phyloP scores from a whole-genome alignment of 2,113 vertebrate species.

The Toxotes chatareus region DNA sequence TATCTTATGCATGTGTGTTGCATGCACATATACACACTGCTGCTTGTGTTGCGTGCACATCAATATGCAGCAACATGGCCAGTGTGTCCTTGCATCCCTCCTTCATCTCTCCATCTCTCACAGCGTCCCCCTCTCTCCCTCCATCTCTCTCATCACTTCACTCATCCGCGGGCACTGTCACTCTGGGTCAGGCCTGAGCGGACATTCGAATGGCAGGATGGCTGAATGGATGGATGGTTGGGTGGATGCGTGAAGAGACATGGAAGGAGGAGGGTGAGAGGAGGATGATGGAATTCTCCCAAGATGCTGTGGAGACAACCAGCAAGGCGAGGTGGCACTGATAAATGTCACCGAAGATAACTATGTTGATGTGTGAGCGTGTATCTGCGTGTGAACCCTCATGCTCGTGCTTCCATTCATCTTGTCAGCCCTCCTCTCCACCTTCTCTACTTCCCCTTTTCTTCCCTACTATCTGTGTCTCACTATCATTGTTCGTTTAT shows the following conservation, averaged over 20 bases:
- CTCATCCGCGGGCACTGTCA: conserved; percentile 37
- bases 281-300: conserved; percentile 56
- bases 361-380: conserved; percentile 23
- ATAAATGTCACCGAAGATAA: conserved; percentile 65
- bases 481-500: conserved; percentile 1
- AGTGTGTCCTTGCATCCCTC: conserved; percentile 52
- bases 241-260: conserved; percentile 30
- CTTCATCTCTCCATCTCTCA: conserved; percentile 37
- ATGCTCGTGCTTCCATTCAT: conserved; percentile 39
- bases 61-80: conserved; percentile 36
- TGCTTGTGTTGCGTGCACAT: conserved; percentile 21
- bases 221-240: conserved; percentile 2
- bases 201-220: conserved; percentile 39
- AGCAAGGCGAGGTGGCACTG: conserved; percentile 51
- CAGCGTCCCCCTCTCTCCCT: neutral
- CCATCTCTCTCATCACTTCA: conserved; percentile 34
- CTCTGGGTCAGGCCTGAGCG: conserved; percentile 37
- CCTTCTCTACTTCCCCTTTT: neutral
- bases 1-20: neutral
- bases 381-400: conserved; percentile 34
- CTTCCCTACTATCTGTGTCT: neutral
- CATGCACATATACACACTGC: neutral
- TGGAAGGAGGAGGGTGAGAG: conserved; percentile 8
- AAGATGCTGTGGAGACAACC: conserved; percentile 44
- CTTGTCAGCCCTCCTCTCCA: conserved; percentile 16